Evolutionary conservation across 2,888 invertebrate genomes (phyloP).

Genomic region (Drosophila nr. medialis): DNA sequence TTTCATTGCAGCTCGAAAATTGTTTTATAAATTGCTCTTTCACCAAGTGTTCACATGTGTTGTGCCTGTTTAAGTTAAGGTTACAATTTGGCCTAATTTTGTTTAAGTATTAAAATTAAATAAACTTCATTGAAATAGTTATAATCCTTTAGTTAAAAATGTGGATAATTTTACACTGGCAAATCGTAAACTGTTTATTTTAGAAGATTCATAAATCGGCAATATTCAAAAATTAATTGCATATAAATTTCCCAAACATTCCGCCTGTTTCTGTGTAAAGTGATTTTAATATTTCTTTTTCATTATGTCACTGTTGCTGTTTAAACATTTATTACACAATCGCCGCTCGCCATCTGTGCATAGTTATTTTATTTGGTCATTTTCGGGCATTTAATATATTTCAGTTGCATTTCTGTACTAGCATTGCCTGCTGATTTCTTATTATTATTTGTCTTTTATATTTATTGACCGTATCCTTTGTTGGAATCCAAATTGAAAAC

Average conservation of each 20-base stretch:
- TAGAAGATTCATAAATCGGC: conserved; percentile 10
- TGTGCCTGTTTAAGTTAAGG: conserved; percentile 17
- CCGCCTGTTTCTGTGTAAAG: conserved; percentile 22
- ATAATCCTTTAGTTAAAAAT: too few relatives aligned
- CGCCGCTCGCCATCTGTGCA: not conserved
- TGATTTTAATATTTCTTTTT: conserved; percentile 8
- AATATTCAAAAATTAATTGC: not conserved
- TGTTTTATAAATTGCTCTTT: conserved; percentile 5
- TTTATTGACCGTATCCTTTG: not conserved
- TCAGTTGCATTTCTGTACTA: conserved; percentile 14
- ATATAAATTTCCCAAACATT: conserved; percentile 31
- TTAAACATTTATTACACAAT: conserved; percentile 50
- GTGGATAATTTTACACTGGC: not conserved
- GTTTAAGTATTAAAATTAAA: not conserved
- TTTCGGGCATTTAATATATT: conserved; percentile 26
- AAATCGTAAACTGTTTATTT: not conserved
- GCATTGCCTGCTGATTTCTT: conserved; percentile 21
- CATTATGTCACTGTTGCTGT: conserved; percentile 12
- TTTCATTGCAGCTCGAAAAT: conserved; percentile 4
- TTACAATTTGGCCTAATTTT: conserved; percentile 4
- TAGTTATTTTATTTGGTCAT: conserved; percentile 38
- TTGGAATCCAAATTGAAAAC: not conserved
- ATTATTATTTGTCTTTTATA: conserved; percentile 39
- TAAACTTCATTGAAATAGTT: not conserved
- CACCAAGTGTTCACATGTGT: conserved; percentile 2